A percentile compares a stretch with the other conserved stretches of the same genome.
These are phyloP conservation scores for Miltochrista miniata DNA, from an alignment of 2,888 invertebrate species.

Conservation along the genomic window DNA sequence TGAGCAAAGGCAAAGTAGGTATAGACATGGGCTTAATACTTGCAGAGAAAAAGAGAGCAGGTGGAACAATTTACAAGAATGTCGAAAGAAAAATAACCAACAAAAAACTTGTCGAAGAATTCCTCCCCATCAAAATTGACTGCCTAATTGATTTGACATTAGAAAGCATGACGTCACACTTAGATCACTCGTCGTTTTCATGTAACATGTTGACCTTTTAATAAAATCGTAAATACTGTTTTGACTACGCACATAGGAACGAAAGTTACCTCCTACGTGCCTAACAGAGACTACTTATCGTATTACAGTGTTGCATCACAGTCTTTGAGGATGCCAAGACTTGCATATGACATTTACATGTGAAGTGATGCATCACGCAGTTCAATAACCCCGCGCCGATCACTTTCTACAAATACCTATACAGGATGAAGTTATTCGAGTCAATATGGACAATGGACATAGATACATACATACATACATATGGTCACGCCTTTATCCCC, in stretches of 20 bases:
- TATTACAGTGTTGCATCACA: not conserved
- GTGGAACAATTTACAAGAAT: no score
- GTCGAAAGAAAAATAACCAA: no score
- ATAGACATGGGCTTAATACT: no score
- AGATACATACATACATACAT: not conserved
- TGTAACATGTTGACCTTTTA: not conserved
- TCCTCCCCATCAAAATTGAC: no score
- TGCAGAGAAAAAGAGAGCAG: no score
- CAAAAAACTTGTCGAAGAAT: no score
- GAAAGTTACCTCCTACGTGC: not conserved
- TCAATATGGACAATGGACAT: not conserved
- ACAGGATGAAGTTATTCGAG: not conserved
- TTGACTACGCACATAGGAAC: not conserved
- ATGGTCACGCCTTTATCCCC: no score
- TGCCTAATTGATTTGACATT: no score
- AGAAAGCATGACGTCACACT: no score
- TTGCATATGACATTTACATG: conserved; percentile 45
- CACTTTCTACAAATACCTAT: conserved; percentile 54
- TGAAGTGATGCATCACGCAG: conserved; percentile 60
- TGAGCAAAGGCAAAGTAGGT: no score
- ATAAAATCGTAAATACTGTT: not conserved
- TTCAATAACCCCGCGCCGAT: conserved; percentile 54
- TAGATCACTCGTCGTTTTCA: no score
- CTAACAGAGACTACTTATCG: not conserved
- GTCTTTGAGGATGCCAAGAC: not conserved